phyloP scores from a whole-genome alignment of 2,888 invertebrate genomes.

The Entomobrya proxima region DNA sequence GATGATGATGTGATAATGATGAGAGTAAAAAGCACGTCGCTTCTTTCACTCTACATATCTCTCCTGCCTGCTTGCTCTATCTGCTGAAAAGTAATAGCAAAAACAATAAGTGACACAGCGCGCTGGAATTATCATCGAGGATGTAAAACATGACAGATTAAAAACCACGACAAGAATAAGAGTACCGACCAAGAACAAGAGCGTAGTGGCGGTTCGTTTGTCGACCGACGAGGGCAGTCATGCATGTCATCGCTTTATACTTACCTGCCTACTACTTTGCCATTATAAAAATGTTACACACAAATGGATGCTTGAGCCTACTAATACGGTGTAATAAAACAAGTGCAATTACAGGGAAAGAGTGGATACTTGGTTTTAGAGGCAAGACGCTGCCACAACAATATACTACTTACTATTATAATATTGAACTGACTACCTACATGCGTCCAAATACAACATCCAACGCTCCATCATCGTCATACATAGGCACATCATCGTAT shows the following conservation, averaged over 20 bases:
- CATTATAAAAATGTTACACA: slow-evolving; percentile 47
- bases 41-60: too few relatives aligned
- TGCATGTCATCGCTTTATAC: slow-evolving; percentile 64
- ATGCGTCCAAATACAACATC: not conserved
- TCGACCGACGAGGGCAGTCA: slow-evolving; percentile 56
- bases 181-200: slow-evolving; percentile 22
- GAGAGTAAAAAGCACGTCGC: slow-evolving; percentile 28
- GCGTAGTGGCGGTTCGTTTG: slow-evolving; percentile 61
- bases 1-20: slow-evolving; percentile 17
- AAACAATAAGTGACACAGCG: slow-evolving; percentile 60
- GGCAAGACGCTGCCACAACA: too few relatives aligned
- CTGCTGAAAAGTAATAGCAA: slow-evolving; percentile 53
- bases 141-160: slow-evolving; percentile 69
- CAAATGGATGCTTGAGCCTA: slow-evolving; percentile 44
- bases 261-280: slow-evolving; percentile 39
- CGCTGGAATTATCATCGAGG: slow-evolving; percentile 59
- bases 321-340: slow-evolving; percentile 62
- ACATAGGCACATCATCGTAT: not conserved
- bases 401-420: too few relatives aligned
- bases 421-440: not conserved
- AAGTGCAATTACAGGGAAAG: slow-evolving; percentile 52
- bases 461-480: not conserved
- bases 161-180: slow-evolving; percentile 51
- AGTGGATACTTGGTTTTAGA: slow-evolving; percentile 7
- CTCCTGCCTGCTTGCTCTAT: too few relatives aligned